A percentile compares a stretch with the other conserved stretches of the same genome.
Conservation (phyloP, 2,113 vertebrate species). For the Ageneiosus marmoratus region DNA sequence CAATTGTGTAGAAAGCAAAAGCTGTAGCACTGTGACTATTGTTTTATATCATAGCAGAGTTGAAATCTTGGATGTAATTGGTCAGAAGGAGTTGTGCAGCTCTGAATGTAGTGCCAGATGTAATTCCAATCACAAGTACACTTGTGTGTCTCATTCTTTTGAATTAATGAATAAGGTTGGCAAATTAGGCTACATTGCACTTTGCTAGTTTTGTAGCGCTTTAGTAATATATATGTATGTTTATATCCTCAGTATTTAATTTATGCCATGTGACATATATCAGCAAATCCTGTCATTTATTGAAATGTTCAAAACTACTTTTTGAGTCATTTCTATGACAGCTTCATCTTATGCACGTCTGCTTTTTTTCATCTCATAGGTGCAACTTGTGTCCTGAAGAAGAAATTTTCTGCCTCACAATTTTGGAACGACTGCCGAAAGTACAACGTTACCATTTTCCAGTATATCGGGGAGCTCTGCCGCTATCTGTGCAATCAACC, state of each 20-base stretch:
- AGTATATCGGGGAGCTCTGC: conserved; percentile 94
- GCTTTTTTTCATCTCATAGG: conserved; percentile 65
- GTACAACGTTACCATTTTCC: conserved; percentile 86
- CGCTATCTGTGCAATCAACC: conserved; percentile 91
- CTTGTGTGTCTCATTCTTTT: not conserved
- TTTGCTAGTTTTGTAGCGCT: no score
- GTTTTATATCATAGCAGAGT: not conserved
- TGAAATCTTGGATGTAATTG: not conserved
- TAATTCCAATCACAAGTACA: not conserved
- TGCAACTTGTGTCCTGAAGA: conserved; percentile 90
- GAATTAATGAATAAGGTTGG: no score
- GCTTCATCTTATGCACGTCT: not conserved
- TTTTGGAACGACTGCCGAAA: conserved; percentile 91
- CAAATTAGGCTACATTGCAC: no score
- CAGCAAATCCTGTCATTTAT: not conserved
- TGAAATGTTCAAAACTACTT: not conserved
- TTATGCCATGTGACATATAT: not conserved
- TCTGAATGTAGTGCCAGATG: not conserved
- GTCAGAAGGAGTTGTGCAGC: not conserved
- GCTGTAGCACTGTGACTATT: not conserved
- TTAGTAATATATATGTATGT: not conserved
- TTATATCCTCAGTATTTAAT: not conserved
- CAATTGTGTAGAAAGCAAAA: not conserved
- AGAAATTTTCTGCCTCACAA: conserved; percentile 92
- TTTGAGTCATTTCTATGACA: not conserved